Evolutionary conservation across 2,797 vertebrate species (phyloP), one percentile per base, ranked within the genome.

Genomic region (Girardinus metallicus): DNA sequence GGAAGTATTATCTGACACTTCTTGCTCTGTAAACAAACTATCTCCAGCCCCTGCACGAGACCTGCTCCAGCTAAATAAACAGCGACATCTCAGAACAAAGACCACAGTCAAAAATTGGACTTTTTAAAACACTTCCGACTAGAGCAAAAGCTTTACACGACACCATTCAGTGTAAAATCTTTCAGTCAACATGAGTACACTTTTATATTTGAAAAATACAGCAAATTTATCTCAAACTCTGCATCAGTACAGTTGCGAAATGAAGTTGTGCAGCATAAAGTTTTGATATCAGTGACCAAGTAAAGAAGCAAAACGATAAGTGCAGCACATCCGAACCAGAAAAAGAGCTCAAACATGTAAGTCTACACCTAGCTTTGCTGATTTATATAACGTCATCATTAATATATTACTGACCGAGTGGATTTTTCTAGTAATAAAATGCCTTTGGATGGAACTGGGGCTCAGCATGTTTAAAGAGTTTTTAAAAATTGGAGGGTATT

Each of bases 21-120:
- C 83, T 89, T 74, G 64, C 88, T 83, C 89, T 93, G 83, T 91
- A 94, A 91, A 81, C 92, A 95, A 94, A 95, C 90, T 0, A 78
- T 75, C 60, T 86, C 76, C 68, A 93, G 92, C 91, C 86, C 81
- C 88, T 74, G 80, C 75, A 78, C 82, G 87, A 86, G 90, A 92
- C 87, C 90, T 92, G 90, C 88, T 82, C 43, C 51, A 31, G 57
- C 76, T 81, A 78, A 84, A 86, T 74, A 83, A 77, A 77, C 80
- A 29, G 29, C 23, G 44, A 68, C 60, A 85, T 73, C 66, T 73
- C 53, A 8, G 16, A 85, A 84, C 84, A 89, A 89, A 80, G 34
- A 70, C 23, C 12, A 60, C 49, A 49, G 73, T 29, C 21, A 66
- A 39, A 68, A 66, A 34, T 74, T 11, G 26, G 39, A 49, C 2